phyloP scores from a whole-genome alignment of 1,140 invertebrate species.

The Lutraria rhynchaena region DNA sequence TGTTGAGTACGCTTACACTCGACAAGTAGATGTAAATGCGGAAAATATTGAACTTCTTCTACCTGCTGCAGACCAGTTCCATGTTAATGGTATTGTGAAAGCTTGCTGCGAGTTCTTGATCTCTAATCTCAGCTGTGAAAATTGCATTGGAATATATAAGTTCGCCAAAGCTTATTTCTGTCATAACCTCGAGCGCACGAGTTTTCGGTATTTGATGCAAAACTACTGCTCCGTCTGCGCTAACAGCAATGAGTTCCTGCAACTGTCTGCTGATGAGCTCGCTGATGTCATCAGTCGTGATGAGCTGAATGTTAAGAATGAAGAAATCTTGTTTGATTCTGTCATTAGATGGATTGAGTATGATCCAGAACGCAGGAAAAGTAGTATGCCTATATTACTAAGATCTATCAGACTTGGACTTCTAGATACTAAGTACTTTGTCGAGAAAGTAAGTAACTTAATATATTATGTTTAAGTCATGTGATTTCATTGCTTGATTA shows the following conservation, averaged over 20 bases:
- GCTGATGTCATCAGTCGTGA: slow-evolving; percentile 98
- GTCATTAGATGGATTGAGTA: slow-evolving; percentile 99
- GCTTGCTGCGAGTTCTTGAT: slow-evolving; percentile 89
- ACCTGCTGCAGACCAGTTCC: slow-evolving; percentile 87
- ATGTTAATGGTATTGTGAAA: slow-evolving; percentile 89
- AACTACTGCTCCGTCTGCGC: slow-evolving; percentile 87
- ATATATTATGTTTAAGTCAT: too few species aligned
- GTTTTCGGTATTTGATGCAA: slow-evolving; percentile 83
- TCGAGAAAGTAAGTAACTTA: slow-evolving; percentile 86
- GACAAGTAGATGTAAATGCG: slow-evolving; percentile 87
- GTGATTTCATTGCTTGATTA: too few species aligned
- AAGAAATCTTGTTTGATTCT: slow-evolving; percentile 95
- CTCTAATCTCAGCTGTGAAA: slow-evolving; percentile 86
- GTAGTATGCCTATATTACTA: slow-evolving; percentile 91
- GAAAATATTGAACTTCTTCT: slow-evolving; percentile 91
- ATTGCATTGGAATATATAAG: slow-evolving; percentile 91
- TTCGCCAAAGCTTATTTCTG: slow-evolving; percentile 91
- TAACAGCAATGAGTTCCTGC: slow-evolving; percentile 97
- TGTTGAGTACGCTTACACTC: slow-evolving; percentile 92
- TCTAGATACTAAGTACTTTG: slow-evolving; percentile 90
- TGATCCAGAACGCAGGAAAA: slow-evolving; percentile 93
- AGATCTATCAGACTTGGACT: slow-evolving; percentile 89
- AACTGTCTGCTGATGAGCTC: slow-evolving; percentile 94
- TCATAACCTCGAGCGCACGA: slow-evolving; percentile 86
- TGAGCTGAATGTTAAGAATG: slow-evolving; percentile 97